Percentiles rank a stretch among this genome's conserved stretches.
phyloP scores from a whole-genome alignment of 2,113 vertebrate genomes.

The Lynx canadensis region DNA sequence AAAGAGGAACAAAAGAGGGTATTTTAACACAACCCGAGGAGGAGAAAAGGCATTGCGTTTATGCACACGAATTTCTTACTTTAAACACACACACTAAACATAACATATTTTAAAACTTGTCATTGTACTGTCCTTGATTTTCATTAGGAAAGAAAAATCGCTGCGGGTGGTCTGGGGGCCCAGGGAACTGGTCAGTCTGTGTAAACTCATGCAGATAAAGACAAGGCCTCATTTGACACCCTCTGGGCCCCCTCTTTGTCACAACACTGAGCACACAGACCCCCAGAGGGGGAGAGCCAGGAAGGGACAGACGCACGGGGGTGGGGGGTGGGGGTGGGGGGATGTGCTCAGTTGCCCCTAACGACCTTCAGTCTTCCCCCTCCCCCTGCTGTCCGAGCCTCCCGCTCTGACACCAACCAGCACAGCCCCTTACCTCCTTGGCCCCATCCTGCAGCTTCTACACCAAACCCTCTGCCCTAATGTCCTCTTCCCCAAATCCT shows the following conservation, averaged over 20 bases:
- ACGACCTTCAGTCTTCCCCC: background rate
- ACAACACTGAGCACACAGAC: background rate
- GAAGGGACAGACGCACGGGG: background rate
- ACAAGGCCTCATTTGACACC: background rate
- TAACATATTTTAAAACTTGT: background rate
- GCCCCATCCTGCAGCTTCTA: background rate
- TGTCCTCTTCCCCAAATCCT: background rate
- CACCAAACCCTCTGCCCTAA: background rate
- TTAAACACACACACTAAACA: background rate
- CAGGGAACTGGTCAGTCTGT: background rate
- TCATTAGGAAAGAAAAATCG: background rate
- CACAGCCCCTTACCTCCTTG: background rate
- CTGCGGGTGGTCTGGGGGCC: background rate
- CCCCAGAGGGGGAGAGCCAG: background rate
- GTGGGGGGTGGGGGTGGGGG: background rate
- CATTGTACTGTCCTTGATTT: background rate
- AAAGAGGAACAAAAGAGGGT: background rate
- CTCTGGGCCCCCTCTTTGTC: background rate
- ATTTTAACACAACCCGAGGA: background rate
- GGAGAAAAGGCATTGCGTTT: background rate
- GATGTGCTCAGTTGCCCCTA: background rate
- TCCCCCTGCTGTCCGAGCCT: background rate
- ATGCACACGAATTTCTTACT: background rate
- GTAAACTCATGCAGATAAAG: background rate
- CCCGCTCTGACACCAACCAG: background rate